Conservation (phyloP, 2,888 invertebrate species). For the Drosophila atroscutellata region DNA sequence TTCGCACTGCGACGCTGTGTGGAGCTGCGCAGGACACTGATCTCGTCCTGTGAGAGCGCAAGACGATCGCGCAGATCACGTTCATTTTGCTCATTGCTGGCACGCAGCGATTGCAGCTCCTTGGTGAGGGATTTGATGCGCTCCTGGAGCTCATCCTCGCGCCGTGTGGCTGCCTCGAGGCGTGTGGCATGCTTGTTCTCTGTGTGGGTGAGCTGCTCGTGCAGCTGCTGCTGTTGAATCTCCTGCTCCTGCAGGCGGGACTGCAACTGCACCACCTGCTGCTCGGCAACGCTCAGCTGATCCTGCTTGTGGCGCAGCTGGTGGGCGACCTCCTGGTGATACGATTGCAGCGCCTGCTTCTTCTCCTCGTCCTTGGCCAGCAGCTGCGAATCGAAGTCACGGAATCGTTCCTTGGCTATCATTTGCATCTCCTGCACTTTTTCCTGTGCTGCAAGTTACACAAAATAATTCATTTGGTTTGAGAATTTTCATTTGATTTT, state of each 20-base stretch:
- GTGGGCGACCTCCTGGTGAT: constrained; percentile 72
- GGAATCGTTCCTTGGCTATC: constrained; percentile 79
- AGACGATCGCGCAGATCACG: constrained; percentile 83
- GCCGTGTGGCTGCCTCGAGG: constrained; percentile 68
- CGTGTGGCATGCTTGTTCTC: constrained; percentile 77
- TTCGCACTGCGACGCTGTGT: constrained; percentile 63
- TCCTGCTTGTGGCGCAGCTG: constrained; percentile 78
- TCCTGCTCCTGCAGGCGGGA: constrained; percentile 73
- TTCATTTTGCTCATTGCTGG: constrained; percentile 77
- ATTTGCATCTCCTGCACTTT: constrained; percentile 85
- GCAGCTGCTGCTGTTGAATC: constrained; percentile 74
- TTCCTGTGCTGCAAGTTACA: constrained; percentile 86
- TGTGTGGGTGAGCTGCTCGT: constrained; percentile 70
- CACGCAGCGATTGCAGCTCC: constrained; percentile 79
- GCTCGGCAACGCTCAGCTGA: constrained; percentile 84
- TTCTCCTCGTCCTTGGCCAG: constrained; percentile 74
- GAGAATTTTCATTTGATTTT: accelerated
- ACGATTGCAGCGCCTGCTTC: constrained; percentile 74
- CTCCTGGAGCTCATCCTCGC: constrained; percentile 82
- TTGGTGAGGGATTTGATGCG: constrained; percentile 79
- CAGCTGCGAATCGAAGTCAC: constrained; percentile 78
- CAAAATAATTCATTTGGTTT: background rate
- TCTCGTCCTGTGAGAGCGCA: constrained; percentile 83
- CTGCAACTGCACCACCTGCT: constrained; percentile 79
- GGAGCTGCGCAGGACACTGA: constrained; percentile 75